Evolutionary conservation across 2,113 vertebrate species (phyloP).

Genomic region (Puntigrus tetrazona): DNA sequence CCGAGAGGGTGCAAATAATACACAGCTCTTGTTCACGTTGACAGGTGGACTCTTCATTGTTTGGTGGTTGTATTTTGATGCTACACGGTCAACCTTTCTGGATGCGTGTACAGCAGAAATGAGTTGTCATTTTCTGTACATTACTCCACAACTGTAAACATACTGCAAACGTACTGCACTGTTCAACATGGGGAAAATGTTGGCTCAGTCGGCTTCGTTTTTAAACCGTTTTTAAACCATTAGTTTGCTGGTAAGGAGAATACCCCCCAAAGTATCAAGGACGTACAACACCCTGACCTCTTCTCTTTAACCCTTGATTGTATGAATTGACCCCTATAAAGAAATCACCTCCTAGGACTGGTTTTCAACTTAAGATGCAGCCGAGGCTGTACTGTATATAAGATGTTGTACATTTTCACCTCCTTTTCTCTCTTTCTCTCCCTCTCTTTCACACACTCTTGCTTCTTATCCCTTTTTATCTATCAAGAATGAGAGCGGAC

Average conservation of each 20-base stretch:
- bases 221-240: constrained; percentile 84
- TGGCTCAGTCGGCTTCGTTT: constrained; percentile 90
- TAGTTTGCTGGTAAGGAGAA: constrained; percentile 93
- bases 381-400: constrained; percentile 96
- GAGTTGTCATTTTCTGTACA: constrained; percentile 95
- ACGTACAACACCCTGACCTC: constrained; percentile 99
- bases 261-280: constrained; percentile 99
- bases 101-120: constrained; percentile 96
- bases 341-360: constrained; percentile 99
- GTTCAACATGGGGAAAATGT: constrained; percentile 83
- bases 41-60: constrained; percentile 88
- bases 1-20: constrained; percentile 70
- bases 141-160: constrained; percentile 80
- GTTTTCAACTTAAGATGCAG: constrained; percentile 98
- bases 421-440: constrained; percentile 85
- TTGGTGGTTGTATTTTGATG: constrained; percentile 83
- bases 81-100: constrained; percentile 86
- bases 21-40: constrained; percentile 70
- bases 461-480: constrained; percentile 75
- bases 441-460: constrained; percentile 81
- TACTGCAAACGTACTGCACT: constrained; percentile 92
- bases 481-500: constrained; percentile 74
- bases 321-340: constrained; percentile 93
- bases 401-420: constrained; percentile 99
- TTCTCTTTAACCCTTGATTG: constrained; percentile 99